These are phyloP conservation scores for Passerina amoena DNA, from an alignment of 2,113 vertebrate species.

Conservation along the genomic window DNA sequence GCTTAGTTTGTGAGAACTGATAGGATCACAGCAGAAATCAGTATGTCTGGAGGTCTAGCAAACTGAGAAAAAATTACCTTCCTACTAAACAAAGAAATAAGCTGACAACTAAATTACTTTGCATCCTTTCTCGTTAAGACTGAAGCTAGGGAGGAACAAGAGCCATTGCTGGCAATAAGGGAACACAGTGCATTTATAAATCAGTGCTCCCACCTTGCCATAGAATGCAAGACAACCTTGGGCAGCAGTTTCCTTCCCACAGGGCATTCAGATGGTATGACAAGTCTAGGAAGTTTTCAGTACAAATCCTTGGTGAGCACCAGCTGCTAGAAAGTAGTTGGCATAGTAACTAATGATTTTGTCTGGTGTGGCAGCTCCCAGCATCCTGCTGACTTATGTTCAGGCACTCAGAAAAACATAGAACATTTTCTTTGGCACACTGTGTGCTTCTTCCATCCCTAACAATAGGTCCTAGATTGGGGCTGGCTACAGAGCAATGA, in stretches of 20 bases:
- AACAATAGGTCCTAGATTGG: conserved; percentile 47
- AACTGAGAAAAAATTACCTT: background rate
- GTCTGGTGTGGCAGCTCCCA: conserved; percentile 5
- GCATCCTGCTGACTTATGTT: conserved; percentile 49
- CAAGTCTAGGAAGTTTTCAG: background rate
- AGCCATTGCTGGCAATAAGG: background rate
- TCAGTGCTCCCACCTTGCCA: background rate
- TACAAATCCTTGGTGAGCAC: background rate
- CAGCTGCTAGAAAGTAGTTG: conserved; percentile 26
- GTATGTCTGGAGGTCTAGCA: background rate
- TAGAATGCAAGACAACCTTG: background rate
- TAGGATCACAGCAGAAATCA: background rate
- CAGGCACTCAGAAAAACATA: conserved; percentile 43
- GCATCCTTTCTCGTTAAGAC: background rate
- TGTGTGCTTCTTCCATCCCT: conserved; percentile 5
- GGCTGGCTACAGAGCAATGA: conserved; percentile 34
- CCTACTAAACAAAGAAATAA: background rate
- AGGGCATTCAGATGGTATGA: background rate
- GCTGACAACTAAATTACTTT: background rate
- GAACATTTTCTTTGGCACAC: conserved; percentile 56
- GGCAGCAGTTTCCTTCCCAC: background rate
- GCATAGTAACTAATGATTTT: conserved; percentile 18
- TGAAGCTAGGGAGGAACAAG: background rate
- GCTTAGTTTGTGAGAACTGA: background rate
- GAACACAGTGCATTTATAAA: background rate